Percentiles rank a stretch among this genome's conserved stretches.
phyloP scores from a whole-genome alignment of 2,888 invertebrate genomes.

The Lasioglossum zephyrum region DNA sequence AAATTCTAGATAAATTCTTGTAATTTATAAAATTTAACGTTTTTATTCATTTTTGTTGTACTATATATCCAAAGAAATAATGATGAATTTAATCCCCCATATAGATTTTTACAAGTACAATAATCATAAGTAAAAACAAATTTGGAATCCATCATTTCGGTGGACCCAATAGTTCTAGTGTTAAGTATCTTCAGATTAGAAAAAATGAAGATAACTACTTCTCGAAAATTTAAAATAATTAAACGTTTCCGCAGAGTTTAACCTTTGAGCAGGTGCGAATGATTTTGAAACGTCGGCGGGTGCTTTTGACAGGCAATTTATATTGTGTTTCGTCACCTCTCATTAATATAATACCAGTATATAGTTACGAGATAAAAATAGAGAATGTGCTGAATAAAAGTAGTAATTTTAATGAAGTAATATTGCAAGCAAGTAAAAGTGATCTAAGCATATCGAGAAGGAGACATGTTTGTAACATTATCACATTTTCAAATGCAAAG shows the following conservation, averaged over 20 bases:
- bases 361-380: not conserved
- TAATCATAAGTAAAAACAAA: not conserved
- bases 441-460: too few species aligned
- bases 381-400: not conserved
- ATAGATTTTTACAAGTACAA: not conserved
- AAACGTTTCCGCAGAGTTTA: not conserved
- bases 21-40: not conserved
- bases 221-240: not conserved
- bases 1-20: not conserved
- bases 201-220: not conserved
- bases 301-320: slow-evolving; percentile 1
- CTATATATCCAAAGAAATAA: not conserved
- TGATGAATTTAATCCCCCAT: not conserved
- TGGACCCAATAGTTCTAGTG: not conserved
- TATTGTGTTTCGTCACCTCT: not conserved
- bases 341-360: not conserved
- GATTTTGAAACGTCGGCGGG: not conserved
- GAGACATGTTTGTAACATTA: not conserved
- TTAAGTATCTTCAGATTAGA: not conserved
- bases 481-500: not conserved
- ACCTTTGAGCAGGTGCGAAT: not conserved
- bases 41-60: not conserved
- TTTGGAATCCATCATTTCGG: not conserved
- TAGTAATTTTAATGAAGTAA: too few species aligned
- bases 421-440: too few species aligned